Conservation (phyloP, 2,797 vertebrate genomes). For the Siniperca obscura region DNA sequence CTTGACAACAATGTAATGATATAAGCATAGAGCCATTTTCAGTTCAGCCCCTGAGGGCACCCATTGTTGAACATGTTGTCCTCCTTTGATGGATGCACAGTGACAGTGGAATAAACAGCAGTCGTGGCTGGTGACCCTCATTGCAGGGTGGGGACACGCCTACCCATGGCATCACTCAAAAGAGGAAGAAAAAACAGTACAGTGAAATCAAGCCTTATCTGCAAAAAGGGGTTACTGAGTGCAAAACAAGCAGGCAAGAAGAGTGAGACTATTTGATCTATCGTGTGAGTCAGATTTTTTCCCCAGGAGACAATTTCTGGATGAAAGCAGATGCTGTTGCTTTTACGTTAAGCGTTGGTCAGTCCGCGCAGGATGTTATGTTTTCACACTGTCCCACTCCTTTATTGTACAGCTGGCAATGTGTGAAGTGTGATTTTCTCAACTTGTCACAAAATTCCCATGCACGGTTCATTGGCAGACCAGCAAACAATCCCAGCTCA, state of each 20-base stretch:
- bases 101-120: slow-evolving; percentile 77
- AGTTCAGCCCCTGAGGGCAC: slow-evolving; percentile 56
- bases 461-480: slow-evolving; percentile 59
- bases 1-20: slow-evolving; percentile 42
- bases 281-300: slow-evolving; percentile 68
- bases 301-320: slow-evolving; percentile 65
- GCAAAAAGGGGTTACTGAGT: slow-evolving; percentile 64
- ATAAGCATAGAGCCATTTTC: slow-evolving; percentile 57
- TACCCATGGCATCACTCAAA: slow-evolving; percentile 62
- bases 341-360: slow-evolving; percentile 39
- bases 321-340: slow-evolving; percentile 70
- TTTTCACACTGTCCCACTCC: slow-evolving; percentile 58
- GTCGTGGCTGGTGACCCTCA: slow-evolving; percentile 65
- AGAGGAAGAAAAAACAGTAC: slow-evolving; percentile 40
- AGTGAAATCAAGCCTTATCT: slow-evolving; percentile 63
- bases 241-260: slow-evolving; percentile 59
- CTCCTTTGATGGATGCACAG: slow-evolving; percentile 70
- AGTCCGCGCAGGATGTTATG: slow-evolving; percentile 53
- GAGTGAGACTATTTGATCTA: slow-evolving; percentile 68
- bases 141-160: slow-evolving; percentile 55
- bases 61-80: slow-evolving; percentile 44
- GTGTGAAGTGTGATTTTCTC: slow-evolving; percentile 68
- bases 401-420: slow-evolving; percentile 67
- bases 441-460: slow-evolving; percentile 69
- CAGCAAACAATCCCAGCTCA: slow-evolving; percentile 63